Evolutionary conservation across 1,140 invertebrate species (phyloP), one percentile per base, ranked within the genome.

Genomic region (Plodia interpunctella): DNA sequence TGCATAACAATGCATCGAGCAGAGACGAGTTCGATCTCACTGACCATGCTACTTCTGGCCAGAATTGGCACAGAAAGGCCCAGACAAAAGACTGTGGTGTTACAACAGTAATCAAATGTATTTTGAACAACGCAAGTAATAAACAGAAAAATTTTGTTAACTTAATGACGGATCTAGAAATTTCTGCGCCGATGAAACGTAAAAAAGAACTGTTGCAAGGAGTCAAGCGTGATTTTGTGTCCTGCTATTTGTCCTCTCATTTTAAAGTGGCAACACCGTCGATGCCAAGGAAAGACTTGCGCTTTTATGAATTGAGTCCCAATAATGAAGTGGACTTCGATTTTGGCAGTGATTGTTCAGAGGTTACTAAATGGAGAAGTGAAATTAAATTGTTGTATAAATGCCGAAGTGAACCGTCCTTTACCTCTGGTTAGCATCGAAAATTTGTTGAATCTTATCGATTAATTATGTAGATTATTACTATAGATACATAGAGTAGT

Each of bases 391-490:
- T 44, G 13, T 44, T 86, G 17, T 86, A 85, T 30, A 55, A 79
- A 58, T 82, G 81, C 65, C 28, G 66, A 17, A 82, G 81, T 49
- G 72, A 76, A 49, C 72, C 74, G 8, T 79, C 79, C 6, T 68
- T 59, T 62, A 62, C 55, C 56, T 87, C 84, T 44, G 81, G 82
- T 85, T 72, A 77, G 78, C 21, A 74, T 61, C 20, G 8, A 49
- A 20, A 55, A 15, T 15, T 20, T 62, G 25, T 49, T 60, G n/a
- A 44, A 18, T 49, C 5, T 3, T 11, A 17, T 15, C n/a, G 44
- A 17, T 32, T 32, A 6, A 32, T n/a, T n/a, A n/a, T n/a, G n/a
- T n/a, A n/a, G n/a, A n/a, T n/a, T n/a, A n/a, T n/a, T n/a, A n/a
- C n/a, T n/a, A n/a, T n/a, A n/a, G n/a, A n/a, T n/a, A n/a, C n/a